phyloP scores from a whole-genome alignment of 2,888 invertebrate genomes.

The Nomada ferruginata region DNA sequence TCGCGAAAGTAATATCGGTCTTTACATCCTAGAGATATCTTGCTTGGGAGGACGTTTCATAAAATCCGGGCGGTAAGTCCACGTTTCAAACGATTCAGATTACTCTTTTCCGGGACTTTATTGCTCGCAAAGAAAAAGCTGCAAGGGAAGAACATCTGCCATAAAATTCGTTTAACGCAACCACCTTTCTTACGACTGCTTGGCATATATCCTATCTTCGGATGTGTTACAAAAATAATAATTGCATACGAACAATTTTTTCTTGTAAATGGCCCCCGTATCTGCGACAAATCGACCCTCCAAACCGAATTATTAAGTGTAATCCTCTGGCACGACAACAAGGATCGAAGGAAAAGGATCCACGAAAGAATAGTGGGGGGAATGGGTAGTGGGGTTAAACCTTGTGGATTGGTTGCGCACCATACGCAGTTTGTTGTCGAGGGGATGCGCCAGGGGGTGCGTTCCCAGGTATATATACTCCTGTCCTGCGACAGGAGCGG shows the following conservation, averaged over 20 bases:
- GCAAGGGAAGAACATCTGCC: background rate
- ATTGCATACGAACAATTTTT: background rate
- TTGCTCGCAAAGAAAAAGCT: background rate
- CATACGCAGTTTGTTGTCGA: conserved; percentile 61
- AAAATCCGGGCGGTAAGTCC: conserved; percentile 10
- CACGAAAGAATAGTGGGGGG: conserved; percentile 38
- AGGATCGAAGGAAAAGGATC: conserved; percentile 42
- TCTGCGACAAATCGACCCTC: background rate
- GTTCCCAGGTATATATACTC: conserved; percentile 73
- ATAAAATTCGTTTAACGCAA: background rate
- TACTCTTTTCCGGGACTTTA: conserved; percentile 27
- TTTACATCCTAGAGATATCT: conserved; percentile 11
- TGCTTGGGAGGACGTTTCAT: conserved; percentile 11
- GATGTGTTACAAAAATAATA: background rate
- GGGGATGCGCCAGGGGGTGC: conserved; percentile 73
- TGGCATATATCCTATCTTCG: background rate
- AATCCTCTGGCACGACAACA: background rate
- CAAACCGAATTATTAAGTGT: background rate
- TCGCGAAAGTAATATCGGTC: conserved; percentile 19
- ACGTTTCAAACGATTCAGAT: conserved; percentile 24
- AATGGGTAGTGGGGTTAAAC: conserved; percentile 63
- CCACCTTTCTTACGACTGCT: background rate
- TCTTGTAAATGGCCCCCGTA: too few species aligned
- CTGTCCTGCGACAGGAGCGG: conserved; percentile 55
- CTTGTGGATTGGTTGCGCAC: conserved; percentile 73